Base-by-base conservation (phyloP, 2,797 vertebrate species). In the Gorsachius magnificus region DNA sequence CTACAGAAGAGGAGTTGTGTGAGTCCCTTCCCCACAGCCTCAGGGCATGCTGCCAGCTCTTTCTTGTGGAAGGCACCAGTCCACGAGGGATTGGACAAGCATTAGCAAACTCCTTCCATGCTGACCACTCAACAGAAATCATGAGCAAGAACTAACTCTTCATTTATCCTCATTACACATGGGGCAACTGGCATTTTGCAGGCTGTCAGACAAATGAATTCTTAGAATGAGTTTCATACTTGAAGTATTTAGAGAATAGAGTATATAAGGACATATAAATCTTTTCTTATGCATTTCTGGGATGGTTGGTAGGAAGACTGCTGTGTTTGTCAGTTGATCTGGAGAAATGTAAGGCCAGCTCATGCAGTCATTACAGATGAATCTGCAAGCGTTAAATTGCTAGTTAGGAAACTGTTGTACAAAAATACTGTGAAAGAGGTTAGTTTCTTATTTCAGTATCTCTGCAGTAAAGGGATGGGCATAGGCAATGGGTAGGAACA, bases 401-500 rank as follows among this genome's bases (percentile, higher is more conserved):
- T 65, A 31, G 6, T 33, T 54, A 31, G 29, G 26, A 68, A 83
- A 69, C 13, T 5, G 20, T 31, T 54, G 24, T 9, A 29, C 21
- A 78, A 91, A 61, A 81, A 64, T 26, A 16, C 17, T 26, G 16
- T 13, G 26, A 46, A 68, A 78, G 17, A 46, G 9, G 0, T 1
- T 41, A 11, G 9, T 51, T 81, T 80, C 46, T 69, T 48, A 41
- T 20, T 66, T 72, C 15, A 24, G 2, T 35, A 48, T 22, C 38
- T 76, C 56, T 83, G 6, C 51, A 78, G 16, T 45, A 56, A 91
- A 65, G 5, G 5, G 19, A 6, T 4, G 6, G 25, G 25, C 35
- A 71, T 5, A 22, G 11, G 19, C 16, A 33, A 7, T 6, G 21
- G 4, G 2, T 45, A 54, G 11, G 33, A 65, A 24, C 0, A 2